These are phyloP conservation scores for Chorisops tibialis DNA, from an alignment of 2,888 invertebrate genomes.

Conservation along the genomic window DNA sequence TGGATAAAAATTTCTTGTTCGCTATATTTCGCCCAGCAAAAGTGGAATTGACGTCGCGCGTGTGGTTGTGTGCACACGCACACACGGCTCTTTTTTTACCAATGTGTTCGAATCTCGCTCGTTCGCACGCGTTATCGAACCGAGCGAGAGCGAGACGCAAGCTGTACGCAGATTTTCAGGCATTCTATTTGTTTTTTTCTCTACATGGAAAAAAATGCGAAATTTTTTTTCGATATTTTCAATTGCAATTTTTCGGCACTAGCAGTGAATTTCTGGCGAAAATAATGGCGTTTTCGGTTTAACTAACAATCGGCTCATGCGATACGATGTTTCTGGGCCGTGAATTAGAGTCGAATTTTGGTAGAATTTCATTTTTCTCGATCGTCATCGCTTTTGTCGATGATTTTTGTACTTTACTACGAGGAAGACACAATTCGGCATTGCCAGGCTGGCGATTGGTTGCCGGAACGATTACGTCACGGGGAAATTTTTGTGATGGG, in stretches of 20 bases:
- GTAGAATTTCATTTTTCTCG: conserved; percentile 6
- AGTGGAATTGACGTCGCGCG: conserved; percentile 2
- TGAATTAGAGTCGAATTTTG: neutral
- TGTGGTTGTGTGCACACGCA: neutral
- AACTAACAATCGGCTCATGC: neutral
- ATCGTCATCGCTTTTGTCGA: neutral
- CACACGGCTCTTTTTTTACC: neutral
- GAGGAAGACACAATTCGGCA: neutral
- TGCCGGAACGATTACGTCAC: neutral
- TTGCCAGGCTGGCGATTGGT: conserved; percentile 8
- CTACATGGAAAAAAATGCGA: neutral
- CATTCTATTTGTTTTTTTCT: neutral
- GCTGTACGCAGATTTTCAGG: too few species aligned
- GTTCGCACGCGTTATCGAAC: too few species aligned
- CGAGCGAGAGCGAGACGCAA: too few species aligned
- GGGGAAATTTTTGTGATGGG: neutral
- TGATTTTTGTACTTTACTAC: conserved; percentile 4
- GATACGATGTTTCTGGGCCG: neutral
- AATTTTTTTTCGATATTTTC: neutral
- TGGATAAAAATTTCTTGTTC: conserved; percentile 2
- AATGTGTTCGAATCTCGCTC: conserved; percentile 4
- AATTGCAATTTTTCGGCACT: conserved; percentile 4
- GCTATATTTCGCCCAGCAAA: conserved; percentile 15
- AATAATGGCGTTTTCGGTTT: neutral
- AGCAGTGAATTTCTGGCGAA: neutral